Conservation (phyloP, 2,113 vertebrate species). For the Glaucidium brasilianum region DNA sequence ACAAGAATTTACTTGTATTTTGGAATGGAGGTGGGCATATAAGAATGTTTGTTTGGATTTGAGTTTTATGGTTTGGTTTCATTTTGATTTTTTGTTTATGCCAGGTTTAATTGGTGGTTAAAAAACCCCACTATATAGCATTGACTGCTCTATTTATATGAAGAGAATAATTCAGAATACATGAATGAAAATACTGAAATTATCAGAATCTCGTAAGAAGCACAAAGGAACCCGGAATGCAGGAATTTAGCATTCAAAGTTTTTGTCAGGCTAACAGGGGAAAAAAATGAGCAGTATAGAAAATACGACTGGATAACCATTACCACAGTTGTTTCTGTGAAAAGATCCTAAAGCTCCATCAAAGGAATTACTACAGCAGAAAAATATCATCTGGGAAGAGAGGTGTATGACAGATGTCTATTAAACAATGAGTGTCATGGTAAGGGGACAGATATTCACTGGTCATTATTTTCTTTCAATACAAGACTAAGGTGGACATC, state of each 20-base stretch:
- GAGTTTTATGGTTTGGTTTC: not conserved
- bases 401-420: not conserved
- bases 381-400: not conserved
- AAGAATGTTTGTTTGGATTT: not conserved
- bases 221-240: not conserved
- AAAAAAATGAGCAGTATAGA: not conserved
- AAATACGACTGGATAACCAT: not conserved
- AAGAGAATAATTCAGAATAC: not conserved
- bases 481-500: not conserved
- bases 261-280: not conserved
- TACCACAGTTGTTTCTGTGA: not conserved
- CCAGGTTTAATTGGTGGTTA: rapidly evolving
- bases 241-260: not conserved
- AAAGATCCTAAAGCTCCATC: not conserved
- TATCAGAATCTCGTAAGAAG: not conserved
- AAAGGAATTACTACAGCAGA: not conserved
- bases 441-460: not conserved
- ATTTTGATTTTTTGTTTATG: not conserved
- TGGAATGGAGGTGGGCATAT: not conserved
- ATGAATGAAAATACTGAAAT: not conserved
- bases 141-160: not conserved
- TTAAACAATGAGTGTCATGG: not conserved
- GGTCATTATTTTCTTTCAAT: not conserved
- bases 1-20: not conserved
- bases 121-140: too few relatives aligned